Evolutionary conservation across 2,888 invertebrate genomes (phyloP).

Genomic region (Notodonta dromedarius): DNA sequence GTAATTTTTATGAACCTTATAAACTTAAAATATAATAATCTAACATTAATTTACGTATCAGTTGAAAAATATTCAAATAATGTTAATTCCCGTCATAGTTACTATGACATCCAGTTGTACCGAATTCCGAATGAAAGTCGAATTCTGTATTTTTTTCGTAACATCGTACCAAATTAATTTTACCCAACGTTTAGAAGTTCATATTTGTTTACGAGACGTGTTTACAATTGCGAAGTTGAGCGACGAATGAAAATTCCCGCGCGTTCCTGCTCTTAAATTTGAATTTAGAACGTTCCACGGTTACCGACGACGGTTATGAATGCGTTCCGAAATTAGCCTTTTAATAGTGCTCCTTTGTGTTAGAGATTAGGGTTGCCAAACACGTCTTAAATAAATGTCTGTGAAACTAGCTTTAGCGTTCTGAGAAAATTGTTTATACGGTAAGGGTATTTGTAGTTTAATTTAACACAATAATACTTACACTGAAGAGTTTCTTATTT

Average conservation of each 20-base stretch:
- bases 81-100: not conserved
- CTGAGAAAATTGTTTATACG: not conserved
- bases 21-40: too few relatives aligned
- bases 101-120: not conserved
- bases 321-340: conserved; percentile 56
- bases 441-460: too few relatives aligned
- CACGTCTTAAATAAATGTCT: not conserved
- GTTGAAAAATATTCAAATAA: too few relatives aligned
- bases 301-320: conserved; percentile 45
- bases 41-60: not conserved
- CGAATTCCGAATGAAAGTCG: conserved; percentile 6
- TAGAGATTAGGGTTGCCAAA: conserved; percentile 27
- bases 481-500: too few relatives aligned
- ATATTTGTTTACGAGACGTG: conserved; percentile 41
- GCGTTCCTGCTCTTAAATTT: conserved; percentile 41
- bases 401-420: not conserved
- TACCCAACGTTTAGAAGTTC: conserved; percentile 38
- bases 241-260: conserved; percentile 37
- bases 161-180: conserved; percentile 36
- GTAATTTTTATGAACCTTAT: too few relatives aligned
- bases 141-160: conserved; percentile 22
- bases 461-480: too few relatives aligned
- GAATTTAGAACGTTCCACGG: conserved; percentile 45
- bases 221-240: conserved; percentile 39
- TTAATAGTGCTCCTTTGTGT: conserved; percentile 47